phyloP scores from a whole-genome alignment of 2,797 vertebrate genomes.

The Enteromius fasciolatus region DNA sequence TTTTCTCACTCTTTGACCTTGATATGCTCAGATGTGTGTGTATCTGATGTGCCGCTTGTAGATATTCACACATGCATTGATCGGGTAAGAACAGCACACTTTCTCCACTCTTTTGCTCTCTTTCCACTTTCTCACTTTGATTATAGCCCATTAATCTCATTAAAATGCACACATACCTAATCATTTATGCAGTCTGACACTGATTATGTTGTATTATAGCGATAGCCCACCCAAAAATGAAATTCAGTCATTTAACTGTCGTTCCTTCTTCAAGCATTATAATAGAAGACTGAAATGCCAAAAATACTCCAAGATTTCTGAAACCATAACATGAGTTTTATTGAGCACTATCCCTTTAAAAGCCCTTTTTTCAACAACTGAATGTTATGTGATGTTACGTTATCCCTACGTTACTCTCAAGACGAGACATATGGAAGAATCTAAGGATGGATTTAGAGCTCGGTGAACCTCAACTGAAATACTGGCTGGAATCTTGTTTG shows the following conservation, averaged over 20 bases:
- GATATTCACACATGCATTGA: slow-evolving; percentile 50
- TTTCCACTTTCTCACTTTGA: neutral
- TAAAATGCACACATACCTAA: slow-evolving; percentile 2
- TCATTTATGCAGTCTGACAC: neutral
- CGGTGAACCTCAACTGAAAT: slow-evolving; percentile 1
- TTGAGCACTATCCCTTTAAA: neutral
- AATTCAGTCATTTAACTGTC: neutral
- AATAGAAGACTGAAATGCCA: neutral
- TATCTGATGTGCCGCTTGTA: slow-evolving; percentile 28
- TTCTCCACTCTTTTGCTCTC: neutral
- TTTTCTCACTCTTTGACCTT: slow-evolving; percentile 24
- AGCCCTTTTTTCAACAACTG: neutral
- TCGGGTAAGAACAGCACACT: slow-evolving; percentile 43
- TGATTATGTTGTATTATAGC: neutral
- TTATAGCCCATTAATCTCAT: neutral
- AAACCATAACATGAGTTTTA: neutral
- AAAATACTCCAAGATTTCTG: neutral
- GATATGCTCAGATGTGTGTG: slow-evolving; percentile 53
- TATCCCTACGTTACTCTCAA: neutral
- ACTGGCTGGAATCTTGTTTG: slow-evolving; percentile 54
- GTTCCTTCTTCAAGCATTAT: neutral
- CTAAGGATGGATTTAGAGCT: slow-evolving; percentile 26
- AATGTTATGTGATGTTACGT: neutral
- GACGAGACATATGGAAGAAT: neutral
- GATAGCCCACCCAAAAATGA: neutral